These are phyloP conservation scores for Microcebus jonahi DNA, from an alignment of 2,113 vertebrate genomes.

Conservation along the genomic window DNA sequence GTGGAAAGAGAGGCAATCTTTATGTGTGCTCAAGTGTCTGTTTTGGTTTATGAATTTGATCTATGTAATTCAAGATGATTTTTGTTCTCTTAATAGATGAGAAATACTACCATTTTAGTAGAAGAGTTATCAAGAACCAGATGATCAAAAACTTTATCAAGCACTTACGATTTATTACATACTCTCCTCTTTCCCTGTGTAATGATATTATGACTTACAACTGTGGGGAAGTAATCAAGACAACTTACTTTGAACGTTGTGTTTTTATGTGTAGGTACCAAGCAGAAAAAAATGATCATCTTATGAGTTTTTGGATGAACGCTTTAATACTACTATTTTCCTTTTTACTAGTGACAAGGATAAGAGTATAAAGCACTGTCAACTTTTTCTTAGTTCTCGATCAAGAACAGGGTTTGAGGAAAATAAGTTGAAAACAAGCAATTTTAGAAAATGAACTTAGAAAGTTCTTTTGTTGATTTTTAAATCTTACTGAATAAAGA, in stretches of 20 bases:
- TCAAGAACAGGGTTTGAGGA: neutral
- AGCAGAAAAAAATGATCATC: neutral
- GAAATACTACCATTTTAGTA: neutral
- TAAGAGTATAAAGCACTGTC: neutral
- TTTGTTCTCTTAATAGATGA: neutral
- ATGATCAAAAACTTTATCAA: neutral
- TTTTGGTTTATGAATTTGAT: neutral
- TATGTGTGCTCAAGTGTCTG: neutral
- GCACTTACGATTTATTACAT: neutral
- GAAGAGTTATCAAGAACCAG: neutral
- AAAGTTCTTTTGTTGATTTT: neutral
- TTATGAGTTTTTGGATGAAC: neutral
- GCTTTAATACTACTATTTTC: neutral
- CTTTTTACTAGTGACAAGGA: neutral
- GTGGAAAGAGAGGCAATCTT: neutral
- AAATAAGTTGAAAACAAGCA: slow-evolving; percentile 27
- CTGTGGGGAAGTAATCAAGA: neutral
- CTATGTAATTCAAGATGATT: neutral
- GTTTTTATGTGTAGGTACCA: neutral
- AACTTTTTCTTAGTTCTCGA: neutral
- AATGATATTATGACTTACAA: neutral
- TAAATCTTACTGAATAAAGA: neutral
- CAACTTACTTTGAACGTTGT: slow-evolving; percentile 2
- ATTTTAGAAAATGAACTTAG: slow-evolving; percentile 7
- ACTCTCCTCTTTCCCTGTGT: neutral